phyloP scores from a whole-genome alignment of 2,888 invertebrate genomes.

The Amphipyra tragopoginis region DNA sequence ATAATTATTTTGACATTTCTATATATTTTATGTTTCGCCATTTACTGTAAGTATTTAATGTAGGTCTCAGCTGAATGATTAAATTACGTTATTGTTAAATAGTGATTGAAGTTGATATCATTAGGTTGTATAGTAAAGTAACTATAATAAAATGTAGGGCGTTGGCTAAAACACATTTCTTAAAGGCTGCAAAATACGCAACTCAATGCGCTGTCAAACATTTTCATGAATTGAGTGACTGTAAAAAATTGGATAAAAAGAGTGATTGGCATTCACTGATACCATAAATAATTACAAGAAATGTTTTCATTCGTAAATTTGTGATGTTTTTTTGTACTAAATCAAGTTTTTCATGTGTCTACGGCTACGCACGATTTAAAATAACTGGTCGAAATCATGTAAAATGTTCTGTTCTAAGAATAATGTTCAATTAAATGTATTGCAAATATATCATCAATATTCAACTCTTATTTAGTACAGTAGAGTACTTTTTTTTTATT shows the following conservation, averaged over 20 bases:
- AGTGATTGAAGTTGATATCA: neutral
- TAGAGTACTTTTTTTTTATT: neutral
- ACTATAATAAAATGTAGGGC: constrained; percentile 34
- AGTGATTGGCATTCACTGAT: neutral
- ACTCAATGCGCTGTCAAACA: constrained; percentile 7
- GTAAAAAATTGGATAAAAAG: neutral
- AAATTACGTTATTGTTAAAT: neutral
- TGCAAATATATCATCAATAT: too few species aligned
- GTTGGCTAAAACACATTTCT: constrained; percentile 41
- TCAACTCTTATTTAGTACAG: neutral
- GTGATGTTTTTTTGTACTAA: too few species aligned
- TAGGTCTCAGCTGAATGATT: neutral
- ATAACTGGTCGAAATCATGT: neutral
- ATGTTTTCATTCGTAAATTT: too few species aligned
- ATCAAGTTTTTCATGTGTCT: neutral
- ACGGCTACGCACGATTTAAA: neutral
- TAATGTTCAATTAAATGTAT: neutral
- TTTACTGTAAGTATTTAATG: neutral
- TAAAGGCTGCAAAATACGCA: constrained; percentile 23
- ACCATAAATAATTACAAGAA: too few species aligned
- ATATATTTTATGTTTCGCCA: too few species aligned
- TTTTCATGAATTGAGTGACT: constrained; percentile 12
- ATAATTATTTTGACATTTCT: too few species aligned
- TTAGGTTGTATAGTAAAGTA: neutral
- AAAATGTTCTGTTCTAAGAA: neutral